Evolutionary conservation across 2,888 invertebrate species (phyloP).

Genomic region (Taphrorychus bicolor): DNA sequence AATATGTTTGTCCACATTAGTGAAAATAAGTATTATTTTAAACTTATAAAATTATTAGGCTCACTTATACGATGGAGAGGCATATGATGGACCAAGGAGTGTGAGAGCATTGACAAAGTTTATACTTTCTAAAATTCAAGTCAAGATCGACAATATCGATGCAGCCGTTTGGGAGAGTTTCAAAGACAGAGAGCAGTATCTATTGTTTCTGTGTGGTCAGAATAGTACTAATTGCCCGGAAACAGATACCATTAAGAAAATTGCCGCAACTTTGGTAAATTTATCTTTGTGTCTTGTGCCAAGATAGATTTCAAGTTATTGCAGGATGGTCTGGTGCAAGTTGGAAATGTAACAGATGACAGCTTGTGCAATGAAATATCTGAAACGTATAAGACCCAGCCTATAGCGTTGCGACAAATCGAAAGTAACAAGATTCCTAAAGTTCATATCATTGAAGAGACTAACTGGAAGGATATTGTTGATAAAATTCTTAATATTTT

Average conservation of each 20-base stretch:
- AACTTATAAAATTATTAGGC: slow-evolving; percentile 61
- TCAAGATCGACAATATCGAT: slow-evolving; percentile 57
- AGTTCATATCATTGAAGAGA: slow-evolving; percentile 51
- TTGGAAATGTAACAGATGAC: slow-evolving; percentile 61
- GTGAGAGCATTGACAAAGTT: slow-evolving; percentile 68
- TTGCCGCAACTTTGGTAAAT: slow-evolving; percentile 76
- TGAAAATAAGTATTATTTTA: not conserved
- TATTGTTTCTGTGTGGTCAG: slow-evolving; percentile 66
- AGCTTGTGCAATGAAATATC: slow-evolving; percentile 61
- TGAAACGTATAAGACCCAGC: slow-evolving; percentile 49
- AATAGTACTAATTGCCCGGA: slow-evolving; percentile 65
- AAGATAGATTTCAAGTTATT: not conserved
- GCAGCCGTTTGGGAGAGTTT: slow-evolving; percentile 56
- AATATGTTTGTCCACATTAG: not conserved
- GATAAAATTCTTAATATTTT: slow-evolving; percentile 66
- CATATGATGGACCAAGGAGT: slow-evolving; percentile 68
- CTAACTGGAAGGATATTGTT: slow-evolving; percentile 65
- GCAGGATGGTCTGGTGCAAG: slow-evolving; percentile 62
- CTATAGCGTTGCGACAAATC: slow-evolving; percentile 55
- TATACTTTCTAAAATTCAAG: slow-evolving; percentile 66
- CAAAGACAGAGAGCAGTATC: slow-evolving; percentile 61
- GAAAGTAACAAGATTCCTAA: slow-evolving; percentile 45
- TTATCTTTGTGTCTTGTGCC: not conserved
- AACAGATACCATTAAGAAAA: slow-evolving; percentile 66
- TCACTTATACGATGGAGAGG: slow-evolving; percentile 65